phyloP scores from a whole-genome alignment of 2,888 invertebrate genomes.

The Calliopum simillimum region DNA sequence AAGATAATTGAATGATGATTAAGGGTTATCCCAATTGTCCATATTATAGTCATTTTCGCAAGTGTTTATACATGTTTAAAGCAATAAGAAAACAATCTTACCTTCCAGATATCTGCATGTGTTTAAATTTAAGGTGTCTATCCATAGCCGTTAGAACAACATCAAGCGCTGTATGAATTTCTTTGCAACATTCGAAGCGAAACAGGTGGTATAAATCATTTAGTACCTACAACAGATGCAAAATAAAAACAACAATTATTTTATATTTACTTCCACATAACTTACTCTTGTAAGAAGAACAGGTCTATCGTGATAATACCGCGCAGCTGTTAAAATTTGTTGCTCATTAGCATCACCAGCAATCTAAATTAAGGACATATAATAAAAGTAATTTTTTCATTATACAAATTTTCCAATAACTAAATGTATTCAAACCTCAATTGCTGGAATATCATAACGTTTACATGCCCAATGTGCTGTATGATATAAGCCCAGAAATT shows the following conservation, averaged over 20 bases:
- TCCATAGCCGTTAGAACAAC: slow-evolving; percentile 92
- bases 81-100: slow-evolving; percentile 59
- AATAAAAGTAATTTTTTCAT: too few species aligned
- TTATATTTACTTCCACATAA: not conserved
- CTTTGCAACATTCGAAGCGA: slow-evolving; percentile 83
- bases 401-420: not conserved
- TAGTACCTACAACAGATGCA: slow-evolving; percentile 73
- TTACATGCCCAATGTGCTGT: slow-evolving; percentile 91
- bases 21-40: too few species aligned
- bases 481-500: slow-evolving; percentile 92
- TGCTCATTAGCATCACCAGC: slow-evolving; percentile 92
- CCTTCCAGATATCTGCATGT: slow-evolving; percentile 94
- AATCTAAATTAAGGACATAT: slow-evolving; percentile 70
- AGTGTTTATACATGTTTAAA: not conserved
- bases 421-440: slow-evolving; percentile 72
- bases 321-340: slow-evolving; percentile 88
- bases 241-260: not conserved
- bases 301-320: slow-evolving; percentile 86
- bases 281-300: slow-evolving; percentile 75
- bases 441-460: slow-evolving; percentile 91
- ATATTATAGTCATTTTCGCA: not conserved
- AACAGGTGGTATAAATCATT: slow-evolving; percentile 92
- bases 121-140: slow-evolving; percentile 84
- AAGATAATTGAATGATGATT: too few species aligned
- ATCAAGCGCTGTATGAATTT: slow-evolving; percentile 80